Conservation (phyloP, 2,797 vertebrate species). For the Xyrichtys novacula region DNA sequence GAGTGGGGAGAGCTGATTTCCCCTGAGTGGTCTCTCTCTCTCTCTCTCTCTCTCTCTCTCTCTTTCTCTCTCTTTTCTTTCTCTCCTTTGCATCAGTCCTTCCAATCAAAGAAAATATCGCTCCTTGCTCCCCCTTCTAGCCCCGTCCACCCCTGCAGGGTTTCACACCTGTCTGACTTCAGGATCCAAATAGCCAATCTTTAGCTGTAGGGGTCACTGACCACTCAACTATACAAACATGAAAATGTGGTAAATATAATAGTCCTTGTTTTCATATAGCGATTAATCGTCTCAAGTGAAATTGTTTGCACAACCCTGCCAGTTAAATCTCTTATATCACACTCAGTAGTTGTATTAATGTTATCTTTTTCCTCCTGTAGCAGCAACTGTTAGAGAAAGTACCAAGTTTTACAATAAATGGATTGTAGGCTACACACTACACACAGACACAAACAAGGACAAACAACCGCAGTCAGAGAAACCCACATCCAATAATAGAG, state of each 20-base stretch:
- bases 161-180: conserved; percentile 51
- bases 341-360: conserved; percentile 37
- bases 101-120: conserved; percentile 63
- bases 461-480: conserved; percentile 52
- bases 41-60: conserved; percentile 47
- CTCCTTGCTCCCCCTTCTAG: conserved; percentile 13
- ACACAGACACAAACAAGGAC: conserved; percentile 31
- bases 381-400: conserved; percentile 40
- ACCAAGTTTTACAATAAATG: conserved; percentile 33
- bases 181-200: conserved; percentile 50
- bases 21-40: conserved; percentile 82
- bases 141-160: conserved; percentile 46
- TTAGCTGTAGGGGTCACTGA: conserved; percentile 50
- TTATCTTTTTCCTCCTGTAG: conserved; percentile 40
- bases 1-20: conserved; percentile 87
- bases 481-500: conserved; percentile 51
- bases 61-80: conserved; percentile 56
- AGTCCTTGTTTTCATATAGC: conserved; percentile 18
- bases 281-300: conserved; percentile 13
- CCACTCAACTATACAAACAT: conserved; percentile 35
- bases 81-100: conserved; percentile 64
- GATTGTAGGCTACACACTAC: conserved; percentile 28
- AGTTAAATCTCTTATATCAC: conserved; percentile 43
- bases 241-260: conserved; percentile 14
- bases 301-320: conserved; percentile 29